Evolutionary conservation across 2,113 vertebrate genomes (phyloP).

Genomic region (Ornithorhynchus anatinus): DNA sequence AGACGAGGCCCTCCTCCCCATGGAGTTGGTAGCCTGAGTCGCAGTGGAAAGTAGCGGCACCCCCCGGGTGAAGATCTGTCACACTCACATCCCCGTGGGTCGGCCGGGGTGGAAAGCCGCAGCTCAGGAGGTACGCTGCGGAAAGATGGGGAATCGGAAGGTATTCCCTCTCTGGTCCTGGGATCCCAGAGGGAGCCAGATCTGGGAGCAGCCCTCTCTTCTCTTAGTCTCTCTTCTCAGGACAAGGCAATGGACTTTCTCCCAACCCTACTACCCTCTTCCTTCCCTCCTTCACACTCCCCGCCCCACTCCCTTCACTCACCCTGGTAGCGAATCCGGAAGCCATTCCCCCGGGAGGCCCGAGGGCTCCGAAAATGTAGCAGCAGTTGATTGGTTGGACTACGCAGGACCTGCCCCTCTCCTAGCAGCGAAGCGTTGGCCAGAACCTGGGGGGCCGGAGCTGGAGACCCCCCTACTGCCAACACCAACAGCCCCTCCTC

Average conservation of each 20-base stretch:
- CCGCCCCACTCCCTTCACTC: slow-evolving; percentile 4
- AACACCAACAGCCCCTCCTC: slow-evolving; percentile 85
- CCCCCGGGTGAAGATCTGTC: slow-evolving; percentile 88
- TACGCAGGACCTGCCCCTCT: slow-evolving; percentile 90
- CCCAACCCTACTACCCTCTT: background rate
- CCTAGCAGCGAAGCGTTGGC: slow-evolving; percentile 89
- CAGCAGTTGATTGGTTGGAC: slow-evolving; percentile 86
- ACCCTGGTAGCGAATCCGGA: slow-evolving; percentile 92
- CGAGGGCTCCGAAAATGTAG: slow-evolving; percentile 86
- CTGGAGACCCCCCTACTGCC: slow-evolving; percentile 71
- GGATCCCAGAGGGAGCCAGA: background rate
- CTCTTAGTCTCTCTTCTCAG: background rate
- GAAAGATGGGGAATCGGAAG: background rate
- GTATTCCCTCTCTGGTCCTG: background rate
- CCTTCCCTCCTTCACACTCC: background rate
- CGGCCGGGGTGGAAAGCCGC: slow-evolving; percentile 82
- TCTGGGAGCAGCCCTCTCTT: background rate
- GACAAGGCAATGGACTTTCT: too few relatives aligned
- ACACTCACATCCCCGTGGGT: slow-evolving; percentile 86
- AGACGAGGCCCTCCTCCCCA: slow-evolving; percentile 83
- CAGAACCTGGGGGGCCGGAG: slow-evolving; percentile 74
- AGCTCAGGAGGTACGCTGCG: slow-evolving; percentile 87
- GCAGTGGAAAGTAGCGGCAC: slow-evolving; percentile 87
- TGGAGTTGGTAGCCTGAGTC: slow-evolving; percentile 86
- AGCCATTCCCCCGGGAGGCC: slow-evolving; percentile 77